Percentiles rank a stretch among this genome's conserved stretches.
phyloP scores from a whole-genome alignment of 2,888 invertebrate genomes.

The Sphaerophoria rueppellii region DNA sequence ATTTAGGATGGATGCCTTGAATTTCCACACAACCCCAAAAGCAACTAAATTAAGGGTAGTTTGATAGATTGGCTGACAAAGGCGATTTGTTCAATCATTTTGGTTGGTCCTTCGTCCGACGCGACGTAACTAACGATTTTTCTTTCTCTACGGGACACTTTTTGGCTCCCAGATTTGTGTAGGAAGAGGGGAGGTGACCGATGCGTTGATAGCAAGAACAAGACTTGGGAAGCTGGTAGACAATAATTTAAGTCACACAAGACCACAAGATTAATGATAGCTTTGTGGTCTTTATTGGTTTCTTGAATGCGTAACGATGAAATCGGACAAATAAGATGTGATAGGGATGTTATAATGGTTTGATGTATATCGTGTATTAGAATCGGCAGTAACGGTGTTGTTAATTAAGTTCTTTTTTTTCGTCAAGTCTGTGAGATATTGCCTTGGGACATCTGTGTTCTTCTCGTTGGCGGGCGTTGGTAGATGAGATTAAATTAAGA shows the following conservation, averaged over 20 bases:
- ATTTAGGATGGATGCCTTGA: background rate
- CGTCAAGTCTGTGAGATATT: constrained; percentile 10
- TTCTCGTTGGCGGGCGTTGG: background rate
- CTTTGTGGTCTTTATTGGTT: constrained; percentile 63
- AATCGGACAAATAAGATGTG: constrained; percentile 53
- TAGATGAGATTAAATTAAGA: background rate
- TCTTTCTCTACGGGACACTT: background rate
- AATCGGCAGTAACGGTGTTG: constrained; percentile 56
- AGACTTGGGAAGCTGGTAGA: constrained; percentile 44
- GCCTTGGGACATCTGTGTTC: background rate
- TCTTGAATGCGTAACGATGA: constrained; percentile 36
- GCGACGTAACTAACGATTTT: constrained; percentile 32
- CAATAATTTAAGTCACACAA: constrained; percentile 47
- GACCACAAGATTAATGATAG: constrained; percentile 69
- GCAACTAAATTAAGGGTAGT: constrained; percentile 36
- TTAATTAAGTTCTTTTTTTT: constrained; percentile 62
- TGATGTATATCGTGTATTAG: constrained; percentile 60
- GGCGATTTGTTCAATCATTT: constrained; percentile 71
- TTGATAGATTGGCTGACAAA: constrained; percentile 70
- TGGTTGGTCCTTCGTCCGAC: constrained; percentile 41
- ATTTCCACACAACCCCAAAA: constrained; percentile 26
- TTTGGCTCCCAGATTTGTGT: background rate
- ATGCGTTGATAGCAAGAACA: background rate
- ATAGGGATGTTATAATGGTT: constrained; percentile 35
- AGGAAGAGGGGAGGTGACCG: background rate